Percentiles rank a stretch among this genome's conserved stretches.
Conservation (phyloP, 2,113 vertebrate species). For the Cromileptes altivelis region DNA sequence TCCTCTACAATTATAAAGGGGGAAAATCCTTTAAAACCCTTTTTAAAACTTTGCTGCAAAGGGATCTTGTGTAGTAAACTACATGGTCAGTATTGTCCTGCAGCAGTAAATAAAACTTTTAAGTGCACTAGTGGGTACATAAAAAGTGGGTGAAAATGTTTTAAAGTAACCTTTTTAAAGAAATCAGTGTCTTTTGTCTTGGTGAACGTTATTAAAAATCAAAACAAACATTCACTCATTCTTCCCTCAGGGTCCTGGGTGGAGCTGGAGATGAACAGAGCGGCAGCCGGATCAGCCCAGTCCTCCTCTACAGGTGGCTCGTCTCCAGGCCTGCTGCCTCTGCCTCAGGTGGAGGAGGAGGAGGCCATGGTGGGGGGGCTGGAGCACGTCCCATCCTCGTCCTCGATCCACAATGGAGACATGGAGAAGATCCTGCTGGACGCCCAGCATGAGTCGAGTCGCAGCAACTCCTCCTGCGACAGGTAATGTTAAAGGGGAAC, state of each 20-base stretch:
- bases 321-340: conserved; percentile 72
- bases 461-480: conserved; percentile 98
- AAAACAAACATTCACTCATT: neutral
- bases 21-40: too few relatives aligned
- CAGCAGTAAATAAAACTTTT: neutral
- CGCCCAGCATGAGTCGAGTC: conserved; percentile 97
- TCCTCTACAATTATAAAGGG: neutral
- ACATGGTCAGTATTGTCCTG: neutral
- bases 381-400: conserved; percentile 96
- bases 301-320: conserved; percentile 40
- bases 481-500: conserved; percentile 82
- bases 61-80: neutral
- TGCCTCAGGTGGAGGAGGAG: conserved; percentile 82
- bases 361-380: conserved; percentile 86
- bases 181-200: neutral
- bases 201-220: neutral
- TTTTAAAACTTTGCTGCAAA: too few relatives aligned
- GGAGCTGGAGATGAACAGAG: conserved; percentile 94
- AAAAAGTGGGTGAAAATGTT: neutral
- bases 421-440: conserved; percentile 99
- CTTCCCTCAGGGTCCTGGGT: conserved; percentile 94
- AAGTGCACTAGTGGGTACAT: neutral
- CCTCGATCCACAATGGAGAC: conserved; percentile 98
- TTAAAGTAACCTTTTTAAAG: neutral
- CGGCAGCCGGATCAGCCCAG: conserved; percentile 49